These are phyloP conservation scores for Campoplex capitator DNA, from an alignment of 2,888 invertebrate genomes.

Conservation along the genomic window DNA sequence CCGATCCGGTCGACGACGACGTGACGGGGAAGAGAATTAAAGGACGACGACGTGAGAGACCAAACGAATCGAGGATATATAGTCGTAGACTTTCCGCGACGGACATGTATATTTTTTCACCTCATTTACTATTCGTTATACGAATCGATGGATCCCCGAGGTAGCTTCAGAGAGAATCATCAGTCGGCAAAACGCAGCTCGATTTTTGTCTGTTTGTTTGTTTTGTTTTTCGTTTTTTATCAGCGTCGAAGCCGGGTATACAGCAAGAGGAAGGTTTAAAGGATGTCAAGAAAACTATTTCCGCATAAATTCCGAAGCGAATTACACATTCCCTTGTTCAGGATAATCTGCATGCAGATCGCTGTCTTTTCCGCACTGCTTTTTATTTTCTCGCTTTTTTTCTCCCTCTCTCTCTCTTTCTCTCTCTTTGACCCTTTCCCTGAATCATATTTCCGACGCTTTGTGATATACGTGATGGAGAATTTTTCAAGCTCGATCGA, in stretches of 20 bases:
- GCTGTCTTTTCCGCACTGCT: constrained; percentile 35
- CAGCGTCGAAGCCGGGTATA: constrained; percentile 31
- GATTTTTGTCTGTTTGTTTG: neutral
- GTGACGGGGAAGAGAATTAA: constrained; percentile 14
- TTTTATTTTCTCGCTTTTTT: neutral
- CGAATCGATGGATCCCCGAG: constrained; percentile 14
- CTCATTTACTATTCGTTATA: constrained; percentile 41
- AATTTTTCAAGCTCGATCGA: constrained; percentile 77
- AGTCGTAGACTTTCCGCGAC: neutral
- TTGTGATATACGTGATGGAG: constrained; percentile 74
- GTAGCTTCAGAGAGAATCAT: constrained; percentile 42
- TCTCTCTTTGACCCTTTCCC: constrained; percentile 3
- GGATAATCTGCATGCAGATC: constrained; percentile 62
- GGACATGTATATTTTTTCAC: constrained; percentile 4
- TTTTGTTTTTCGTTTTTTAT: neutral
- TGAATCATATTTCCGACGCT: constrained; percentile 2
- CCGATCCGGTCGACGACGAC: neutral
- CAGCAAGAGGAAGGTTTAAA: neutral
- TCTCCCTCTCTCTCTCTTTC: neutral
- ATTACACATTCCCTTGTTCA: constrained; percentile 63
- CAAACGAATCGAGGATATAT: constrained; percentile 4
- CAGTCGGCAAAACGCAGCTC: constrained; percentile 52
- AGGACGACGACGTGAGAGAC: neutral
- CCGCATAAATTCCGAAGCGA: constrained; percentile 61
- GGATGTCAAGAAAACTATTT: constrained; percentile 23